These are phyloP conservation scores for Aptenodytes patagonicus DNA, from an alignment of 2,113 vertebrate species.

Conservation along the genomic window DNA sequence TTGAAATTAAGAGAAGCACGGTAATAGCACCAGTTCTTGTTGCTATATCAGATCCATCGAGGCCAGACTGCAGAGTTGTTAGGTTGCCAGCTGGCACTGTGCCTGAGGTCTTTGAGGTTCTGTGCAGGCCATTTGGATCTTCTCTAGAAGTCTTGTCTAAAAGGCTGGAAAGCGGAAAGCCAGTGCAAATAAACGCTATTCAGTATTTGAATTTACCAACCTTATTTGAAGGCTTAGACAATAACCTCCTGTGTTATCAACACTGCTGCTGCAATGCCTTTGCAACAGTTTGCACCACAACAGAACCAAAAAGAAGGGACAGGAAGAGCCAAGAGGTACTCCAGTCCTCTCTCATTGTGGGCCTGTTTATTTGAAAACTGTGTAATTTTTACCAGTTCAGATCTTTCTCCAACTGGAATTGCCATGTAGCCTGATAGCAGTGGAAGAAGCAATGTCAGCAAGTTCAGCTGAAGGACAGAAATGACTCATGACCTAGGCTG, in stretches of 20 bases:
- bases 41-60: background rate
- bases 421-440: background rate
- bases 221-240: background rate
- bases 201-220: background rate
- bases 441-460: background rate
- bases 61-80: background rate
- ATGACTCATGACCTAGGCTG: background rate
- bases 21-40: background rate
- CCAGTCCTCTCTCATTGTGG: background rate
- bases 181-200: background rate
- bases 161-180: background rate
- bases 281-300: background rate
- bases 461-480: background rate
- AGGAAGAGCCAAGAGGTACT: background rate
- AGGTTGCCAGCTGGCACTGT: background rate
- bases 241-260: background rate
- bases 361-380: background rate
- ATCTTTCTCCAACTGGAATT: background rate
- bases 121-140: background rate
- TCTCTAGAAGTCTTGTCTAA: background rate
- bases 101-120: background rate
- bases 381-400: background rate
- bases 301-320: background rate
- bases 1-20: background rate
- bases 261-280: background rate